phyloP scores from a whole-genome alignment of 2,113 vertebrate genomes.

The Anguilla rostrata region DNA sequence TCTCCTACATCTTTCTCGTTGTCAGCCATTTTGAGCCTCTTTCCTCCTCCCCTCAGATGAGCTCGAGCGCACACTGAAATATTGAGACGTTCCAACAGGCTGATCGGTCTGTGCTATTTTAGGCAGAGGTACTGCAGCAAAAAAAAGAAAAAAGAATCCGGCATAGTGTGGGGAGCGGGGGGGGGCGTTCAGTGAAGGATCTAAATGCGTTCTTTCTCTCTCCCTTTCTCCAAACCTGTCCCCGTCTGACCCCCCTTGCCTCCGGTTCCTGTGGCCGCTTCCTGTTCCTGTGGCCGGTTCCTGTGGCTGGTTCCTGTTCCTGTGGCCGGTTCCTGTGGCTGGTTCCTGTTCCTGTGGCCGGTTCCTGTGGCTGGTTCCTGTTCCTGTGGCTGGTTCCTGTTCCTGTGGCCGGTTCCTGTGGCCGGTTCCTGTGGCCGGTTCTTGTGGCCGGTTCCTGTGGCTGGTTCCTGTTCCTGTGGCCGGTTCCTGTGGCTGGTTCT shows the following conservation, averaged over 20 bases:
- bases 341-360: no score
- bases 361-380: background rate
- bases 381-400: slow-evolving; percentile 45
- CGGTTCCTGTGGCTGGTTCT: no score
- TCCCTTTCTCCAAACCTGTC: background rate
- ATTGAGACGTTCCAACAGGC: slow-evolving; percentile 10
- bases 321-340: no score
- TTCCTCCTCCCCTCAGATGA: background rate
- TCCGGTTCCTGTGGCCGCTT: slow-evolving; percentile 47
- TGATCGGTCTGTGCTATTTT: slow-evolving; percentile 16
- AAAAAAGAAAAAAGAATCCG: background rate
- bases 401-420: slow-evolving; percentile 47
- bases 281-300: slow-evolving; percentile 32
- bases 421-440: no score
- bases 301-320: no score
- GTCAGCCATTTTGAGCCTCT: slow-evolving; percentile 2
- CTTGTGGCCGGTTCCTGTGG: no score
- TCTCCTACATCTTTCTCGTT: slow-evolving; percentile 4
- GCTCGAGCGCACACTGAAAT: background rate
- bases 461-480: no score
- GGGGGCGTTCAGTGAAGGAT: background rate
- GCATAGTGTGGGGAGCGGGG: background rate
- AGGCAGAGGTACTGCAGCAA: background rate
- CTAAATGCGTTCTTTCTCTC: background rate
- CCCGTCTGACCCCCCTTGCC: slow-evolving; percentile 42